A percentile compares a stretch with the other conserved stretches of the same genome.
These are phyloP conservation scores for Macrocentrus cingulum DNA, from an alignment of 1,140 invertebrate species.

Conservation along the genomic window DNA sequence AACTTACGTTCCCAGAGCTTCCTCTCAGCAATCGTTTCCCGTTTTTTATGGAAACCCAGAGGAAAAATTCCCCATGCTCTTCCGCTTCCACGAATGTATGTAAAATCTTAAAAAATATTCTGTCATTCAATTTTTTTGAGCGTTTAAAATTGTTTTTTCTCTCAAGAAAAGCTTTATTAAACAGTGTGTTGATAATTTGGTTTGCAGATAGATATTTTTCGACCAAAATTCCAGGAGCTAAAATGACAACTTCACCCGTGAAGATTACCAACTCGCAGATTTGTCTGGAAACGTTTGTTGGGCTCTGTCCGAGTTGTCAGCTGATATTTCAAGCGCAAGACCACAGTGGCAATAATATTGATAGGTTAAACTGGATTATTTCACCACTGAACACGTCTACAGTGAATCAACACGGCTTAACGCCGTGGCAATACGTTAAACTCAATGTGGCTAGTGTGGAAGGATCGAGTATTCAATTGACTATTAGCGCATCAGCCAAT, in stretches of 20 bases:
- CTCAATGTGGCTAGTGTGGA: conserved; percentile 11
- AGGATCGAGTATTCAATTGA: not conserved
- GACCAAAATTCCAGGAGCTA: conserved; percentile 1
- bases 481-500: conserved; percentile 6
- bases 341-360: not conserved
- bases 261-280: not conserved
- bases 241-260: conserved; percentile 18
- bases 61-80: not conserved
- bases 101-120: not conserved
- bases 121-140: not conserved
- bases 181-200: not conserved
- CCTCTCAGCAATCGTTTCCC: not conserved
- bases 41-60: conserved; percentile 16
- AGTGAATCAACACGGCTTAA: conserved; percentile 17
- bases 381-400: not conserved
- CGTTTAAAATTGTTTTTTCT: no score
- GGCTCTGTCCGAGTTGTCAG: conserved; percentile 30
- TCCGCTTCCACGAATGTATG: conserved; percentile 36
- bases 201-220: conserved; percentile 32
- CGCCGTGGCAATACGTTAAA: conserved; percentile 31
- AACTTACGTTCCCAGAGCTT: not conserved
- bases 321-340: conserved; percentile 24
- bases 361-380: not conserved
- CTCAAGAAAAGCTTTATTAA: not conserved
- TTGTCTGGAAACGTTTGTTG: conserved; percentile 33